Base-by-base conservation (phyloP, 2,113 vertebrate genomes). In the Tyrannus savana region DNA sequence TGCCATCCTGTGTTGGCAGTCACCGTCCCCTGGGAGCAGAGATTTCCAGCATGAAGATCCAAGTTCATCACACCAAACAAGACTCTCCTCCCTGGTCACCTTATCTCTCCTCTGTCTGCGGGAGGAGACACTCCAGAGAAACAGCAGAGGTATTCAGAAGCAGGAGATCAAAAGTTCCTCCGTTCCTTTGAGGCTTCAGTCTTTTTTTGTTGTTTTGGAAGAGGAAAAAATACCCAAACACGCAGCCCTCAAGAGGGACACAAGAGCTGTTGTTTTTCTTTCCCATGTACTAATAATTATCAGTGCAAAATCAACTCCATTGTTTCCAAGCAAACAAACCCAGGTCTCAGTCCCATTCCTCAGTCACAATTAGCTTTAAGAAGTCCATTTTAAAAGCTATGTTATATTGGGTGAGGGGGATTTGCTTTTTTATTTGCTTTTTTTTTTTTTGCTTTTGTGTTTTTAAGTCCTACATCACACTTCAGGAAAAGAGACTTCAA, bases 1-100 rank as follows among this genome's bases (percentile, higher is more conserved):
- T 39, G 53, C 52, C 1, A 0, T 30, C 33, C 50, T 4, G 4
- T 1, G 3, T 3, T 28, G 83, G 33, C 1, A 8, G 47, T 31
- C 58, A 15, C 7, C 1, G 0, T 33, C 12, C 67, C 78, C 63
- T 11, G 16, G 33, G 63, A 87, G 63, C 39, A 66, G 42, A 42
- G 33, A 68, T 64, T n/a, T 86, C 85, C 76, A 6, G 2, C 28
- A n/a, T 31, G 44, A 3, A 42, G 18, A 35, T 4, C 25, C 4
- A 5, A 58, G 71, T 24, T 50, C 73, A 24, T 79, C 66, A 24
- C 24, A 35, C 46, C 49, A 63, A 74, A 85, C 1, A 3, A 31
- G 59, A 33, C 5, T 28, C 47, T 77, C 31, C 47, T 84, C 56
- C 60, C 37, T 0, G 1, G 53, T 41, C 59, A 4, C 27, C 74